phyloP scores from a whole-genome alignment of 2,888 invertebrate genomes.

The Villa cingulata region DNA sequence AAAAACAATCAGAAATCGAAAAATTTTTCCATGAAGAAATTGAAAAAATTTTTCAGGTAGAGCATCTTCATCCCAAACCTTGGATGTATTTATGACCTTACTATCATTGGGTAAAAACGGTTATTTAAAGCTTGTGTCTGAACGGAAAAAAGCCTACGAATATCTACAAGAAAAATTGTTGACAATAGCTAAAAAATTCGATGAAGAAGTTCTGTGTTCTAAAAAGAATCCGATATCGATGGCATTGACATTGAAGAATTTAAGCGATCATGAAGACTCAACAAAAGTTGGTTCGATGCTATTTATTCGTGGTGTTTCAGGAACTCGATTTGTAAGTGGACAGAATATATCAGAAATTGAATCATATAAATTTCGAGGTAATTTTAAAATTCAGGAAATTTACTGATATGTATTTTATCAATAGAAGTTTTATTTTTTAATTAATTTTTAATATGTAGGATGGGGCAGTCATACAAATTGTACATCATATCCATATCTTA shows the following conservation, averaged over 20 bases:
- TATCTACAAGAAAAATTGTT: conserved; percentile 44
- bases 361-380: conserved; percentile 44
- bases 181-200: conserved; percentile 42
- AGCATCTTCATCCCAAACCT: conserved; percentile 54
- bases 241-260: conserved; percentile 36
- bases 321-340: conserved; percentile 48
- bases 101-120: conserved; percentile 53
- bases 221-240: conserved; percentile 58
- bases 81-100: conserved; percentile 65
- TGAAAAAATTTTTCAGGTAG: conserved; percentile 41
- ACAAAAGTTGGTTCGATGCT: conserved; percentile 59
- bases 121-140: conserved; percentile 44
- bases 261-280: conserved; percentile 25
- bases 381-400: too few relatives aligned
- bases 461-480: conserved; percentile 50
- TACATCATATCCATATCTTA: conserved; percentile 44
- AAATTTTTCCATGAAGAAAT: too few relatives aligned
- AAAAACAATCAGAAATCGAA: too few relatives aligned
- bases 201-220: conserved; percentile 45
- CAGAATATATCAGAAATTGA: conserved; percentile 41
- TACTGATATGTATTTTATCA: too few relatives aligned
- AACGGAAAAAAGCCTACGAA: conserved; percentile 46
- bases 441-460: conserved; percentile 38
- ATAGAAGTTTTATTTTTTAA: too few relatives aligned
- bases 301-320: conserved; percentile 57